Percentiles rank a stretch among this genome's conserved stretches.
Conservation (phyloP, 2,113 vertebrate genomes). For the Phylloscopus trochiloides region DNA sequence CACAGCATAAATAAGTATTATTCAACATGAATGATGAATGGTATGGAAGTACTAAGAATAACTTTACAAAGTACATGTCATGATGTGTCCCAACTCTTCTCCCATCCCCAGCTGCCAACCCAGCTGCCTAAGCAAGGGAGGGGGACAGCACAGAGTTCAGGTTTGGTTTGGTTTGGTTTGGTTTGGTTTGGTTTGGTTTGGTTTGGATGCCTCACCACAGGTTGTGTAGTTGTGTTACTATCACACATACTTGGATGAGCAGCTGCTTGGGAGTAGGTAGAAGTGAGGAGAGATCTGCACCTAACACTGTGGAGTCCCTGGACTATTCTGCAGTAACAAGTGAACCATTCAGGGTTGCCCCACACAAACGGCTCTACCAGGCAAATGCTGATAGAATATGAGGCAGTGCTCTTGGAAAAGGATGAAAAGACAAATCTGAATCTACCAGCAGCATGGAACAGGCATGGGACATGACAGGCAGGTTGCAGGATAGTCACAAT, state of each 20-base stretch:
- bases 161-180: neutral
- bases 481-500: neutral
- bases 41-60: neutral
- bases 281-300: neutral
- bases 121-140: neutral
- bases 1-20: neutral
- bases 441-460: neutral
- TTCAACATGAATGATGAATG: conserved; percentile 15
- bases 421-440: neutral
- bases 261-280: neutral
- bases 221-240: neutral
- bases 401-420: neutral
- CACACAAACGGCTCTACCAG: neutral
- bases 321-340: neutral
- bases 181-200: neutral
- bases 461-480: neutral
- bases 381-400: neutral
- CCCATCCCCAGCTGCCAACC: neutral
- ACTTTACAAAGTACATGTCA: neutral
- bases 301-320: neutral
- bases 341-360: neutral
- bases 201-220: neutral
- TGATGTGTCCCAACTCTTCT: neutral
- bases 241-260: neutral
- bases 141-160: neutral